phyloP scores from a whole-genome alignment of 2,797 vertebrate species.

The Denticeps clupeoides region DNA sequence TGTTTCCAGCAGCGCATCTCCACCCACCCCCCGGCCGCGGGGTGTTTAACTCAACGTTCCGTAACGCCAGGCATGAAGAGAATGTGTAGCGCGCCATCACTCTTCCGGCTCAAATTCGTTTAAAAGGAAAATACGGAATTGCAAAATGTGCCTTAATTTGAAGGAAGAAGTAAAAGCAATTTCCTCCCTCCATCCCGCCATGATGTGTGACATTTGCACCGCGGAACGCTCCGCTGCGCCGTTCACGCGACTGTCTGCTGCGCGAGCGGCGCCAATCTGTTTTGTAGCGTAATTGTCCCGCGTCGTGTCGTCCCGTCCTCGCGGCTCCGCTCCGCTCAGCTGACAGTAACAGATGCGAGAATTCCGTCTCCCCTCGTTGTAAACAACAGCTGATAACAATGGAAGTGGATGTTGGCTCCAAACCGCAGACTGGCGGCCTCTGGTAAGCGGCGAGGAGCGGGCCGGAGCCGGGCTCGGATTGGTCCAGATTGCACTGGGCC shows the following conservation, averaged over 20 bases:
- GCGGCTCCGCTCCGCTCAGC: conserved; percentile 56
- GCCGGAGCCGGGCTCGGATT: too few relatives aligned
- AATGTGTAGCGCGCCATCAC: too few relatives aligned
- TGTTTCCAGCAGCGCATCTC: too few relatives aligned
- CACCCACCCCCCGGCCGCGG: too few relatives aligned
- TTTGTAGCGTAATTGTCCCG: conserved; percentile 56
- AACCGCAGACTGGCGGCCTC: too few relatives aligned
- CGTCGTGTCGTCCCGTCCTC: conserved; percentile 53
- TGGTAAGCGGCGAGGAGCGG: too few relatives aligned
- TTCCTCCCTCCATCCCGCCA: neutral
- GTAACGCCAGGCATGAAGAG: too few relatives aligned
- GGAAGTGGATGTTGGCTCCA: conserved; percentile 41
- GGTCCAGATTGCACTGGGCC: too few relatives aligned
- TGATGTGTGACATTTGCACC: neutral
- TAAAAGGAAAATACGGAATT: neutral
- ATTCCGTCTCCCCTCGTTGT: conserved; percentile 56
- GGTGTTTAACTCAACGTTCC: too few relatives aligned
- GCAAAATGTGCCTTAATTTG: too few relatives aligned
- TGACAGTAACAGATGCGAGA: conserved; percentile 64
- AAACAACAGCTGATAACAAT: conserved; percentile 59
- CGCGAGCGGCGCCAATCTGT: conserved; percentile 36
- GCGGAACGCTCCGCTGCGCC: conserved; percentile 5
- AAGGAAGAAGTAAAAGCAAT: neutral
- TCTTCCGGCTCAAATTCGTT: too few relatives aligned
- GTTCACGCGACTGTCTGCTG: conserved; percentile 33